Conservation (phyloP, 2,113 vertebrate species). For the Corythornis cristatus region DNA sequence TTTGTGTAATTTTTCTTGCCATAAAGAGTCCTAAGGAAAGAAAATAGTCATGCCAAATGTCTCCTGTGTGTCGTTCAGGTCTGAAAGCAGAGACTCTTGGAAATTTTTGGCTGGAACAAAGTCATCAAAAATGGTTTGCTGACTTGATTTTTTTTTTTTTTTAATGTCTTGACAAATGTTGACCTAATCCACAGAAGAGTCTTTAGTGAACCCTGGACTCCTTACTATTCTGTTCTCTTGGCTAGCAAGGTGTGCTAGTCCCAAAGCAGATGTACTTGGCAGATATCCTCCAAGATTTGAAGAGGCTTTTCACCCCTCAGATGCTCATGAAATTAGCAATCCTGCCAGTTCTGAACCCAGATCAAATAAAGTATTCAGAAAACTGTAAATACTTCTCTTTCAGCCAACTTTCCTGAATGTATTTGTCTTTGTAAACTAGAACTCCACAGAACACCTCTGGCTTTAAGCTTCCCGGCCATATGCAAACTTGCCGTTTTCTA, state of each 20-base stretch:
- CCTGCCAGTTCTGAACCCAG: constrained; percentile 7
- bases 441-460: neutral
- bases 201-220: neutral
- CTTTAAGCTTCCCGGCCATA: neutral
- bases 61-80: neutral
- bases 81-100: constrained; percentile 5
- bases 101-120: constrained; percentile 7
- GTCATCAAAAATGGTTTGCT: neutral
- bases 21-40: constrained; percentile 9
- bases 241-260: constrained; percentile 47
- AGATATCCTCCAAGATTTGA: constrained; percentile 13
- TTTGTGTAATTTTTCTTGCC: neutral
- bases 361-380: neutral
- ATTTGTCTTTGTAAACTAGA: neutral
- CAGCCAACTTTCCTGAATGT: neutral
- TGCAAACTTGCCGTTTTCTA: neutral
- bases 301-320: constrained; percentile 10
- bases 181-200: constrained; percentile 16
- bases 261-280: constrained; percentile 47
- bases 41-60: constrained; percentile 1
- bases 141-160: neutral
- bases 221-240: constrained; percentile 45
- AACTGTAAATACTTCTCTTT: neutral
- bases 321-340: constrained; percentile 7
- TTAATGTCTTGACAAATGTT: neutral